Evolutionary conservation across 2,797 vertebrate species (phyloP), one percentile per base, ranked within the genome.

Genomic region (Xyrichtys novacula): DNA sequence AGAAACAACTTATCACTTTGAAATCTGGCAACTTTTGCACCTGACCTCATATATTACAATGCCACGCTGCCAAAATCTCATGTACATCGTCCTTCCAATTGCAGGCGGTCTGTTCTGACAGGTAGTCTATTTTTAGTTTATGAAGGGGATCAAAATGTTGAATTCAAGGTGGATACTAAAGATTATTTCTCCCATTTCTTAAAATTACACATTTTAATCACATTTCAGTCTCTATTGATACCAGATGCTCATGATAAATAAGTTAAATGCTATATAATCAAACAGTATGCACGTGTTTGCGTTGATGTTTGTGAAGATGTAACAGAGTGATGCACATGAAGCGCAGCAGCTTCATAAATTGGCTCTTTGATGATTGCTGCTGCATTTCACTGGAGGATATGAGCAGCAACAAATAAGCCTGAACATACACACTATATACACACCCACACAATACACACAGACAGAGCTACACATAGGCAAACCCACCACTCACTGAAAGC

Each of bases 341-440:
- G 73, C 50, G 40, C 38, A 72, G 80, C 80, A 74, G 68, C 67
- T 62, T n/a, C 82, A 62, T 57, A 74, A 87, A 84, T 82, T 83
- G 62, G 61, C 65, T 80, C 74, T 88, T 88, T 88, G 78, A 86
- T 86, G 88, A 44, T 68, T 72, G 44, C 74, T 71, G 76, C 74
- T 71, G 76, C 65, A 73, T 78, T 80, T 79, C 68, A 77, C 78
- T 76, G 72, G 79, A 87, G 83, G 74, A 17, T 52, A 59, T 3
- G 60, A 72, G 53, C 40, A 39, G 42, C 60, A 73, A 69, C 72
- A 81, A 70, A 81, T 61, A 64, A 69, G 42, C 44, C 42, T 31
- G n/a, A 67, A 31, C 38, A 36, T 38, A 40, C 55, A 47, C 32
- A 66, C 36, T 34, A 52, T 44, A 60, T 22, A 63, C 42, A 47